Evolutionary conservation across 2,888 invertebrate genomes (phyloP).

Genomic region (Cantharis nigra): DNA sequence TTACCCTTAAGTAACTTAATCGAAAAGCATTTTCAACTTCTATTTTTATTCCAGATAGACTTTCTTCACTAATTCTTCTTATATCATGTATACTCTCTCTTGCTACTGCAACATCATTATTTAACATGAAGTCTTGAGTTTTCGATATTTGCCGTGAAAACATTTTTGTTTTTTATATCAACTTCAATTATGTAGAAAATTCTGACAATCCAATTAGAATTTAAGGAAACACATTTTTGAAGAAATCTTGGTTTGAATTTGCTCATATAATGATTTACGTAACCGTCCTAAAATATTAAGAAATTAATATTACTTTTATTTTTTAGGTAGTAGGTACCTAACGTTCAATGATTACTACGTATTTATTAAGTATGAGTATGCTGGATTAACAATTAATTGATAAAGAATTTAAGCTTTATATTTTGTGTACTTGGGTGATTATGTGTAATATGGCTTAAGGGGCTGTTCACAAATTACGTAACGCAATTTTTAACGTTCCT

Average conservation of each 20-base stretch:
- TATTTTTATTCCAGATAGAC: constrained; percentile 3
- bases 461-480: too few relatives aligned
- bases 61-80: constrained; percentile 24
- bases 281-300: background rate
- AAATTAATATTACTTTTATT: background rate
- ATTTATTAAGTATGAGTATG: background rate
- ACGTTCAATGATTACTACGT: background rate
- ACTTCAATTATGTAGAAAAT: background rate
- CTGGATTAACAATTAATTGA: background rate
- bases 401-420: background rate
- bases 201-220: background rate
- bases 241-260: background rate
- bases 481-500: too few relatives aligned
- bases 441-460: too few relatives aligned
- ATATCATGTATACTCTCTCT: constrained; percentile 27
- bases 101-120: constrained; percentile 1
- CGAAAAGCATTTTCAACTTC: constrained; percentile 44
- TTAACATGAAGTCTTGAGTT: background rate
- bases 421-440: background rate
- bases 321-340: background rate
- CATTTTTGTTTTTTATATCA: background rate
- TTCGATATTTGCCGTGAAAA: background rate
- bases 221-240: background rate
- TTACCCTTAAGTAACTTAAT: constrained; percentile 47
- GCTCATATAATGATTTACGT: background rate